Conservation (phyloP, 2,113 vertebrate genomes). For the Seriola aureovittata region DNA sequence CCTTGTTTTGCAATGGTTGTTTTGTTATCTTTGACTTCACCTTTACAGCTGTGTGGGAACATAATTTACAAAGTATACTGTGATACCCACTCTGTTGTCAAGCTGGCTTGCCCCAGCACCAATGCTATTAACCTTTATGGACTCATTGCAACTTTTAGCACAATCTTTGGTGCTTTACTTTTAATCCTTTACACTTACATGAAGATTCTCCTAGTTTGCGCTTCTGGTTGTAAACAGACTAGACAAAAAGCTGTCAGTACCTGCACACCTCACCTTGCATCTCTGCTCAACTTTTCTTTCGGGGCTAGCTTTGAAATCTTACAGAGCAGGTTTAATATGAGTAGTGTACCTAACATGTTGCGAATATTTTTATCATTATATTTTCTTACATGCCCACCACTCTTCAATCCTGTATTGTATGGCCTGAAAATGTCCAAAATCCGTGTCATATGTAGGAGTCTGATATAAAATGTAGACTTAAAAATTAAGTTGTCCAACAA, state of each 20-base stretch:
- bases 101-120: slow-evolving; percentile 68
- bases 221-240: background rate
- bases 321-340: slow-evolving; percentile 49
- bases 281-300: slow-evolving; percentile 41
- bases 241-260: slow-evolving; percentile 7
- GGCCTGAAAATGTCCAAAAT: slow-evolving; percentile 40
- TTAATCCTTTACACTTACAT: slow-evolving; percentile 33
- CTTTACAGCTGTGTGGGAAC: slow-evolving; percentile 62
- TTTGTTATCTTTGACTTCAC: slow-evolving; percentile 36
- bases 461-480: background rate
- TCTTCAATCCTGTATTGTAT: slow-evolving; percentile 45
- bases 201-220: slow-evolving; percentile 44
- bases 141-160: background rate
- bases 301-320: background rate
- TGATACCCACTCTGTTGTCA: slow-evolving; percentile 66
- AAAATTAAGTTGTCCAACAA: too few relatives aligned
- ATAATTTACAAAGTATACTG: slow-evolving; percentile 67
- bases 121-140: slow-evolving; percentile 67
- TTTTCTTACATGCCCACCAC: slow-evolving; percentile 27
- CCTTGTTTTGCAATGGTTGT: slow-evolving; percentile 21
- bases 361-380: slow-evolving; percentile 18
- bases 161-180: background rate
- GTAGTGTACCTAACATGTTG: background rate
- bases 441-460: background rate
- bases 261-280: slow-evolving; percentile 52